Conservation (phyloP, 2,113 vertebrate genomes). For the Aegithalos caudatus region DNA sequence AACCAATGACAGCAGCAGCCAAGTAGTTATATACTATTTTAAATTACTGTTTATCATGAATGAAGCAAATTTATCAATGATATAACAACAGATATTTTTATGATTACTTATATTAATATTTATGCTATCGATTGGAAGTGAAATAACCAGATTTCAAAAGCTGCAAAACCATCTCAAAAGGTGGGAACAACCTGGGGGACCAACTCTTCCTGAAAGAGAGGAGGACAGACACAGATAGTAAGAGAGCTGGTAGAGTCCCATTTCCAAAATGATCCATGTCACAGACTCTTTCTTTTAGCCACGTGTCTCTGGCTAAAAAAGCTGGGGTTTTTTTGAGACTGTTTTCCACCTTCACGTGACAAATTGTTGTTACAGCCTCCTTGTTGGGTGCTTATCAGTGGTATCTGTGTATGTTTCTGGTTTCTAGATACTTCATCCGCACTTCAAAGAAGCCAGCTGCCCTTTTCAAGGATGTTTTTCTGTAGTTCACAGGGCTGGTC, state of each 20-base stretch:
- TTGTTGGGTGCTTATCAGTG: neutral
- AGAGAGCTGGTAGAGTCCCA: neutral
- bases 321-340: neutral
- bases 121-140: neutral
- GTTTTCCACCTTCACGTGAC: neutral
- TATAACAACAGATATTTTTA: neutral
- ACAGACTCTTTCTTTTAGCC: neutral
- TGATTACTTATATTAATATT: neutral
- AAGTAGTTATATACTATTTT: neutral
- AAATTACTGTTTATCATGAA: neutral
- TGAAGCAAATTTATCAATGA: neutral
- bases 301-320: neutral
- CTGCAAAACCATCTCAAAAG: neutral
- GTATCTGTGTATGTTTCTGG: neutral
- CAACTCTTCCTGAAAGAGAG: neutral
- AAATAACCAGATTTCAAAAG: neutral
- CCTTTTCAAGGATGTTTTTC: neutral
- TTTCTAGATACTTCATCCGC: neutral
- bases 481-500: neutral
- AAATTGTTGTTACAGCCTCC: neutral
- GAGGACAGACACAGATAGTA: neutral
- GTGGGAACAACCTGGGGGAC: neutral
- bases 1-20: neutral
- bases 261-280: neutral
- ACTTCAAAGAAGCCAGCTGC: neutral